Conservation (phyloP, 2,797 vertebrate species). For the Macropus fuliginosus region DNA sequence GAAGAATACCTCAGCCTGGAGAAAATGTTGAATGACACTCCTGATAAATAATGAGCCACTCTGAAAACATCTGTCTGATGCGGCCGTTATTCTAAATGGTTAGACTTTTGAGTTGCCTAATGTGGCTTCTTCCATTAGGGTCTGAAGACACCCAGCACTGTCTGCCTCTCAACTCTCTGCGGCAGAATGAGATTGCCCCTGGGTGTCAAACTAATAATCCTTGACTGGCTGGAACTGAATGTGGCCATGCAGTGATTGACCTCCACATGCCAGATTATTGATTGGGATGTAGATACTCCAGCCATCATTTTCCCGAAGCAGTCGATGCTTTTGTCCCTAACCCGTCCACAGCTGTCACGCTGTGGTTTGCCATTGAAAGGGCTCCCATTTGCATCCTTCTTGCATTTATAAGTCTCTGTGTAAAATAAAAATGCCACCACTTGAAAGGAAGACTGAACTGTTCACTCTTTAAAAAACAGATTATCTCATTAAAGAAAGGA, state of each 20-base stretch:
- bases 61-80: constrained; percentile 30
- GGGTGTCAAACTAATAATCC: constrained; percentile 81
- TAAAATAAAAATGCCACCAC: constrained; percentile 82
- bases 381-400: constrained; percentile 76
- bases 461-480: constrained; percentile 75
- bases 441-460: constrained; percentile 75
- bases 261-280: constrained; percentile 84
- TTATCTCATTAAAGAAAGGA: constrained; percentile 82
- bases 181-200: constrained; percentile 76
- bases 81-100: constrained; percentile 13
- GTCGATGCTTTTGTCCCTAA: constrained; percentile 74
- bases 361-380: constrained; percentile 62
- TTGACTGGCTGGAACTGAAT: constrained; percentile 79
- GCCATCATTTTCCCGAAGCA: constrained; percentile 74
- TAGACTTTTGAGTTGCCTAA: constrained; percentile 7
- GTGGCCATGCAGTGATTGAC: constrained; percentile 78
- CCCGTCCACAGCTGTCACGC: constrained; percentile 73
- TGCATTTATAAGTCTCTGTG: constrained; percentile 54
- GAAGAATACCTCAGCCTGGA: constrained; percentile 65
- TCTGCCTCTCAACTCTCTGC: constrained; percentile 60
- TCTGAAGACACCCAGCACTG: constrained; percentile 66
- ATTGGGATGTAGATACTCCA: constrained; percentile 78
- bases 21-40: constrained; percentile 42
- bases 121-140: constrained; percentile 65
- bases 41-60: constrained; percentile 36